Conservation (phyloP, 2,888 invertebrate genomes). For the Macrosiphum euphorbiae region DNA sequence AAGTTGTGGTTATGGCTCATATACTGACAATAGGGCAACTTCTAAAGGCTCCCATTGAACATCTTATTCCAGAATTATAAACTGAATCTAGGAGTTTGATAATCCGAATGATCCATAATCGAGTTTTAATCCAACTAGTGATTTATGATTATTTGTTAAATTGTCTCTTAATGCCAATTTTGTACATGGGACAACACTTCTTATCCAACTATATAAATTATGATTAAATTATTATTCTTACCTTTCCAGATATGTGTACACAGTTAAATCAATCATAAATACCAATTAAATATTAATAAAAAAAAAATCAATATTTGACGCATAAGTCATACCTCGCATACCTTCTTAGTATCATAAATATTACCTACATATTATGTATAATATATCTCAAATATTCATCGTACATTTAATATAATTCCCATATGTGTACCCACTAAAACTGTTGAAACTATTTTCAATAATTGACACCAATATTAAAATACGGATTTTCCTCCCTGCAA, state of each 20-base stretch:
- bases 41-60: neutral
- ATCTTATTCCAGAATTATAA: neutral
- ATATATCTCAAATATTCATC: neutral
- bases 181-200: neutral
- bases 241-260: neutral
- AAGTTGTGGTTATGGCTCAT: neutral
- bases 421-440: neutral
- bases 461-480: neutral
- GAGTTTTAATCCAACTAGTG: constrained; percentile 14
- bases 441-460: neutral
- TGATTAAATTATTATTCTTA: neutral
- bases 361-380: neutral
- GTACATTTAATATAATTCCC: neutral
- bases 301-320: neutral
- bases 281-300: neutral
- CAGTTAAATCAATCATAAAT: neutral
- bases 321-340: neutral
- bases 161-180: neutral
- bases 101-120: neutral
- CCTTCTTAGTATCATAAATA: neutral
- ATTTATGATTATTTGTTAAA: no score
- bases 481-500: neutral
- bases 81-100: neutral
- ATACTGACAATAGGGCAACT: neutral
- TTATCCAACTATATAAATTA: neutral